Base-by-base conservation (phyloP, 2,797 vertebrate genomes). In the Holocentrus rufus region DNA sequence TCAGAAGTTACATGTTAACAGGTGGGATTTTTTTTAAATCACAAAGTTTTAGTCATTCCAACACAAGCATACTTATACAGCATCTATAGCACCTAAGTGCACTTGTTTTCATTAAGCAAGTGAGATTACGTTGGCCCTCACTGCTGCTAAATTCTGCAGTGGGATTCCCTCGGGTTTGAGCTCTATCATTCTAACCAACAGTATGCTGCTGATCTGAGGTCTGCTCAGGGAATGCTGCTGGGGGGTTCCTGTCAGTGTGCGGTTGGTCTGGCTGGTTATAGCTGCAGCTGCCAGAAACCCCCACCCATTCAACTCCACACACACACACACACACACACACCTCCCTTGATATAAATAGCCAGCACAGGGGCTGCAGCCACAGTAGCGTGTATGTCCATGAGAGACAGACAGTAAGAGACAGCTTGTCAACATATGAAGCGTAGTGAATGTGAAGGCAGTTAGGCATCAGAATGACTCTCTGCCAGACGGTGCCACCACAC, bases 301-400 rank as follows among this genome's bases (percentile, higher is more conserved):
- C 83, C 89, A 30, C 86, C 77, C 84, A 72, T 85, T 58, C 55
- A 80, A 58, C 74, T 70, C 69, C 79, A 58, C 64, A 63, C 67
- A 36, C 52, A 36, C 69, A 42, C 47, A 57, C 82, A 69, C 65
- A 81, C 67, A 62, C 74, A 83, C 83, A 87, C 87, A 79, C 77
- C 78, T 69, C 74, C 81, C 69, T 64, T 65, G 31, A 82, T 95
- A 94, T 94, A 95, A 94, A 94, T 94, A 94, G 92, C 80, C 58
- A 9, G 79, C 78, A 60, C 82, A 79, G 78, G 80, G 74, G 85
- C 44, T 59, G 39, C 81, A 59, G 68, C 75, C 72, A 4, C 83
- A 85, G 84, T 83, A 42, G 75, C 74, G 77, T 59, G 82, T 77
- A 8, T 80, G 69, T 76, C 67, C 82, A 85, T 5, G 82, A 70